Evolutionary conservation across 2,797 vertebrate species (phyloP).

Genomic region (Phrynocephalus guinanensis): DNA sequence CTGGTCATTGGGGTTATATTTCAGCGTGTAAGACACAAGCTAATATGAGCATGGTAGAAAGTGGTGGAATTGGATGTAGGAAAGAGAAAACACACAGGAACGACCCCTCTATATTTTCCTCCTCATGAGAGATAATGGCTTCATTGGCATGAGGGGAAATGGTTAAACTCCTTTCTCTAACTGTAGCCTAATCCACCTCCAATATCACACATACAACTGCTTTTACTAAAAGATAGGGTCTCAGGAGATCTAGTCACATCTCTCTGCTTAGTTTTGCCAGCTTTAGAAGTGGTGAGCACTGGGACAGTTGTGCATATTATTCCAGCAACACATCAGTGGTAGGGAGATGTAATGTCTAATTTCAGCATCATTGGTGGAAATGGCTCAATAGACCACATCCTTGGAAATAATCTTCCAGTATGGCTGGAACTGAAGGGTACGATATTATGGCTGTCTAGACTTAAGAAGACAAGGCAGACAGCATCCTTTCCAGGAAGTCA

Average conservation of each 20-base stretch:
- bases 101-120: neutral
- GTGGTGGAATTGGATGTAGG: neutral
- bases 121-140: neutral
- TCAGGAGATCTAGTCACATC: neutral
- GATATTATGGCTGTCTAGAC: conserved; percentile 64
- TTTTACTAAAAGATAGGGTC: neutral
- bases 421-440: conserved; percentile 18
- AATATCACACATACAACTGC: too few species aligned
- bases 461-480: conserved; percentile 22
- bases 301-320: neutral
- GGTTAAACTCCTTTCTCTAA: neutral
- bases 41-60: neutral
- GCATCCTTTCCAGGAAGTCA: conserved; percentile 49
- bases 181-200: neutral
- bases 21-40: neutral
- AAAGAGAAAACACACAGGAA: neutral
- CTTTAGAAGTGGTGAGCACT: neutral
- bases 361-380: neutral
- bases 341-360: neutral
- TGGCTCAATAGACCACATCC: neutral
- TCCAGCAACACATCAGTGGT: neutral
- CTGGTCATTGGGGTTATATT: too few species aligned
- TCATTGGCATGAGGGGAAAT: too few species aligned
- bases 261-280: neutral
- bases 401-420: conserved; percentile 43